Evolutionary conservation across 2,113 vertebrate species (phyloP), one percentile per base, ranked within the genome.

Genomic region (Aegypius monachus): DNA sequence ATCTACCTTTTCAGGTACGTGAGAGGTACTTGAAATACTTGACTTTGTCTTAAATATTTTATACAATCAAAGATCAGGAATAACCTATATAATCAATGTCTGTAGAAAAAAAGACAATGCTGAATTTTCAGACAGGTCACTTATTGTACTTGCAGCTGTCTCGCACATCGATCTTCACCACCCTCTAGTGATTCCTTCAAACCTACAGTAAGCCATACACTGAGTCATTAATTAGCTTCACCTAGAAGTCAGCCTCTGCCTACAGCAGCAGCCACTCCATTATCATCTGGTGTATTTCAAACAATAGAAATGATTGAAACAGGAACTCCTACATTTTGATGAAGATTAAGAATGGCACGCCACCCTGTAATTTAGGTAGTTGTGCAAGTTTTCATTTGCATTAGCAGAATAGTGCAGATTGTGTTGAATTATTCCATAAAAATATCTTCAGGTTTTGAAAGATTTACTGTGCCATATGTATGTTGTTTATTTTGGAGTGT

Each of bases 311-410:
- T 92, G 93, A 90, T 88, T 95, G 96, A 97, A 90, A 93, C 95
- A 93, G 95, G 88, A 86, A 96, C 97, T 90, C 97, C 96, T 95
- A 85, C 96, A 84, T 92, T 95, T 89, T 75, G 93, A 16, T 53
- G 90, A 68, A 96, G 91, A 94, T 86, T 53, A 95, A 93, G 94
- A 97, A 75, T 86, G 95, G 92, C 97, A 90, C 62, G 23, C 81
- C 97, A 97, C 96, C 97, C 96, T 97, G 95, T 95, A 92, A 97
- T 95, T 97, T 96, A 63, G 91, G 92, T 84, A 75, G 81, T 71
- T 90, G 66, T 95, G 95, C 92, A 93, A 85, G 90, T 93, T 95
- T 96, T 74, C 88, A 97, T 97, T 96, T 96, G 92, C 95, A 82
- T 94, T 66, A 96, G 80, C 66, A 94, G 92, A 91, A 88, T 18